Evolutionary conservation across 2,797 vertebrate species (phyloP).

Genomic region (Megalops cyprinoides): DNA sequence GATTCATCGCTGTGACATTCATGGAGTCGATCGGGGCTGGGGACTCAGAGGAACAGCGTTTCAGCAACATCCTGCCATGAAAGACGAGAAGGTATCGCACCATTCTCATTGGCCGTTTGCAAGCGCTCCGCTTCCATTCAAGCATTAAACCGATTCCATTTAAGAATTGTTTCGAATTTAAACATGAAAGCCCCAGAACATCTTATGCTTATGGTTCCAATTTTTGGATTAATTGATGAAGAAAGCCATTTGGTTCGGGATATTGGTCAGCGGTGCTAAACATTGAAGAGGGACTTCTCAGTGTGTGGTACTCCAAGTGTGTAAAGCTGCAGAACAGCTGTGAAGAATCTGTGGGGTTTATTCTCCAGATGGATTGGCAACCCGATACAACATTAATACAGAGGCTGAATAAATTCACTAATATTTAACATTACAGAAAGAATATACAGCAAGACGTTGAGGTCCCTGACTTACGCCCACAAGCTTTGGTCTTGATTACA

Average conservation of each 20-base stretch:
- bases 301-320: neutral
- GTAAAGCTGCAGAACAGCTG: neutral
- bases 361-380: neutral
- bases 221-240: neutral
- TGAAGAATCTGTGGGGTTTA: neutral
- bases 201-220: neutral
- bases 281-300: neutral
- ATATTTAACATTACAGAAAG: neutral
- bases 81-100: neutral
- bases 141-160: conserved; percentile 16
- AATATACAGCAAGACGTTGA: neutral
- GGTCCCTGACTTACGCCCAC: neutral
- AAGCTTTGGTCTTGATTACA: neutral
- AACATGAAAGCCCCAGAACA: neutral
- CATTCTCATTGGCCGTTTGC: neutral
- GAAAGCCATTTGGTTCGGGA: neutral
- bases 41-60: no score
- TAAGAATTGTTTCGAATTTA: neutral
- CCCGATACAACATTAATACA: neutral
- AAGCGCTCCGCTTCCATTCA: neutral
- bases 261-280: neutral
- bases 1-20: neutral
- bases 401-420: conserved; percentile 1
- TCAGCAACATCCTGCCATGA: no score
- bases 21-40: neutral